phyloP scores from a whole-genome alignment of 2,113 vertebrate genomes.

The Ondatra zibethicus region DNA sequence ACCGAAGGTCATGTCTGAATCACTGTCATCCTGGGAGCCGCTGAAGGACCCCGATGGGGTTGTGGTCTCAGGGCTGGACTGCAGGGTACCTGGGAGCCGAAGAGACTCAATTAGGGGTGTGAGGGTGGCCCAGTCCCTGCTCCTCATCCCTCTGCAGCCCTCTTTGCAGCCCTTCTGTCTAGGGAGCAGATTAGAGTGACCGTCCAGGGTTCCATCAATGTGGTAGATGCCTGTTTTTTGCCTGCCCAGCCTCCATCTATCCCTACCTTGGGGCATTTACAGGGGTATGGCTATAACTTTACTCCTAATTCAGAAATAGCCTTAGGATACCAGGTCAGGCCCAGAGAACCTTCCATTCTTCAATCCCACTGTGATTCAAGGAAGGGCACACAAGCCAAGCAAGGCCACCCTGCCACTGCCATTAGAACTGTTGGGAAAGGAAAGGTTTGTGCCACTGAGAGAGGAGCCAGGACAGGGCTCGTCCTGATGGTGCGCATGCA shows the following conservation, averaged over 20 bases:
- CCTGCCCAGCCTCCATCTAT: no score
- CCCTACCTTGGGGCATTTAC: neutral
- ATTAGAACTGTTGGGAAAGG: neutral
- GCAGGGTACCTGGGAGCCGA: constrained; percentile 91
- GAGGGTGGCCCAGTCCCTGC: neutral
- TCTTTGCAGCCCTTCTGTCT: accelerated
- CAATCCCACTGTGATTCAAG: neutral
- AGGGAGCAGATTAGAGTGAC: neutral
- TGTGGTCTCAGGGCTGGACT: constrained; percentile 91
- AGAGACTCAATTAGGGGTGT: neutral
- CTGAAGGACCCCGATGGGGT: constrained; percentile 94
- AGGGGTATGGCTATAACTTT: no score
- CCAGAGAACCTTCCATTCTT: neutral
- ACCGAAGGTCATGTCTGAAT: constrained; percentile 97
- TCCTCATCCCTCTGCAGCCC: neutral
- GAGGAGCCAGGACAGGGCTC: neutral
- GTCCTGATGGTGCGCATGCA: neutral
- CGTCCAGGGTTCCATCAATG: neutral
- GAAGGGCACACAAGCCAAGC: neutral
- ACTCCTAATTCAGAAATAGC: neutral
- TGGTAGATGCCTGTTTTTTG: neutral
- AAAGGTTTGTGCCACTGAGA: neutral
- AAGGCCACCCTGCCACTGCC: neutral
- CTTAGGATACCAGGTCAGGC: neutral
- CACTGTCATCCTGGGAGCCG: constrained; percentile 96